Conservation (phyloP, 2,888 invertebrate genomes). For the Tiphia femorata region DNA sequence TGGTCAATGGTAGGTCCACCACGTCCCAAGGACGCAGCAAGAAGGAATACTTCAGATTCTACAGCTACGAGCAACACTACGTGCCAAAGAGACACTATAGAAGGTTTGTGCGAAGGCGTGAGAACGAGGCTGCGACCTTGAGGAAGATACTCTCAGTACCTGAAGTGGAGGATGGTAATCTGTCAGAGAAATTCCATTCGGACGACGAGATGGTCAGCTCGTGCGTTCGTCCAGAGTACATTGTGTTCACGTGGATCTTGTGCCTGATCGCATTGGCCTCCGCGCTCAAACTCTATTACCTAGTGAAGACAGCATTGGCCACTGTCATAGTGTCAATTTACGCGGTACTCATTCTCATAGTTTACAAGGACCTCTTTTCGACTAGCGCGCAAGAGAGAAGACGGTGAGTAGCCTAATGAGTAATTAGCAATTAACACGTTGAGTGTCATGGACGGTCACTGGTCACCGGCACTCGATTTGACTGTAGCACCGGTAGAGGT, state of each 20-base stretch:
- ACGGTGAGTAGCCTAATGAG: no score
- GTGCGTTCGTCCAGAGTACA: slow-evolving; percentile 85
- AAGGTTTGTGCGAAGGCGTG: slow-evolving; percentile 28
- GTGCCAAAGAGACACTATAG: slow-evolving; percentile 39
- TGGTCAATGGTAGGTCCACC: slow-evolving; percentile 29
- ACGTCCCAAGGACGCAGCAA: slow-evolving; percentile 32
- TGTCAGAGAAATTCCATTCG: not conserved
- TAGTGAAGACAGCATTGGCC: slow-evolving; percentile 86
- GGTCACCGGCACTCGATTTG: no score
- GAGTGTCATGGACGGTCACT: no score
- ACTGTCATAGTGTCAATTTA: slow-evolving; percentile 82
- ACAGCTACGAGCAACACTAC: slow-evolving; percentile 49
- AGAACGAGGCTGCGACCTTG: slow-evolving; percentile 15
- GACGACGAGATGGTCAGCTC: slow-evolving; percentile 43
- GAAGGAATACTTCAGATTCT: slow-evolving; percentile 51
- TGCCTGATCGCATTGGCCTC: slow-evolving; percentile 93
- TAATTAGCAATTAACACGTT: no score
- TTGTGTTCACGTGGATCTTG: slow-evolving; percentile 94
- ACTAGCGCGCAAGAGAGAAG: slow-evolving; percentile 51
- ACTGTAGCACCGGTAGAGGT: no score
- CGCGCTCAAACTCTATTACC: slow-evolving; percentile 89
- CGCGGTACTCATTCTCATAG: slow-evolving; percentile 77
- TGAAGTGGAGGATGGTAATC: not conserved
- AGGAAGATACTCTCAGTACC: slow-evolving; percentile 38
- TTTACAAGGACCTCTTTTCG: slow-evolving; percentile 72